Evolutionary conservation across 2,113 vertebrate genomes (phyloP).

Genomic region (Amphilophus citrinellus): DNA sequence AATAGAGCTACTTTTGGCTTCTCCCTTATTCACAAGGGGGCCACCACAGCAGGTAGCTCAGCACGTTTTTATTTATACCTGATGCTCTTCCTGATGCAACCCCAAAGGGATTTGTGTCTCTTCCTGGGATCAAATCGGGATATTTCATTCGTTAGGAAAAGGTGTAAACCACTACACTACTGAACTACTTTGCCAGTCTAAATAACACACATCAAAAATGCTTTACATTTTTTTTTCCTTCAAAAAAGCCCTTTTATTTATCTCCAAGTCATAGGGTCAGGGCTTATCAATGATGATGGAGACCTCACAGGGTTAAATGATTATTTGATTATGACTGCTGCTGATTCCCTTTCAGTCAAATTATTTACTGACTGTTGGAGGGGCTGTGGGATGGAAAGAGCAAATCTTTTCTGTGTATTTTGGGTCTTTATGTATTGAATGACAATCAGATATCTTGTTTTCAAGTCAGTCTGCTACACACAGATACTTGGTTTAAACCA

Average conservation of each 20-base stretch:
- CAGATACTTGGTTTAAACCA: too few relatives aligned
- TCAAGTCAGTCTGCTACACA: neutral
- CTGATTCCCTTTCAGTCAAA: neutral
- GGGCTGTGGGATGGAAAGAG: neutral
- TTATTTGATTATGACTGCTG: neutral
- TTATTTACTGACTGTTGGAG: neutral
- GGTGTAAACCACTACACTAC: neutral
- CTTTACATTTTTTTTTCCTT: neutral
- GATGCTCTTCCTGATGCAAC: too few relatives aligned
- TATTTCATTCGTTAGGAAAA: neutral
- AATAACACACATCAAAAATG: neutral
- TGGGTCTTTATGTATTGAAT: neutral
- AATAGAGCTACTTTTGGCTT: slow-evolving; percentile 4
- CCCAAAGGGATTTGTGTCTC: too few relatives aligned
- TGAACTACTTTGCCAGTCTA: neutral
- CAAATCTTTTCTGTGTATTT: neutral
- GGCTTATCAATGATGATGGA: neutral
- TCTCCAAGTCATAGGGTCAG: neutral
- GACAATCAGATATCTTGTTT: neutral
- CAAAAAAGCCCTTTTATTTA: neutral
- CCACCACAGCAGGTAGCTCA: neutral
- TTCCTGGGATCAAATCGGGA: neutral
- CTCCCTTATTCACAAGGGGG: neutral
- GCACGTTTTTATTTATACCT: neutral
- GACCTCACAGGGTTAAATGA: neutral